These are phyloP conservation scores for Stratiomys singularior DNA, from an alignment of 2,888 invertebrate species.

Conservation along the genomic window DNA sequence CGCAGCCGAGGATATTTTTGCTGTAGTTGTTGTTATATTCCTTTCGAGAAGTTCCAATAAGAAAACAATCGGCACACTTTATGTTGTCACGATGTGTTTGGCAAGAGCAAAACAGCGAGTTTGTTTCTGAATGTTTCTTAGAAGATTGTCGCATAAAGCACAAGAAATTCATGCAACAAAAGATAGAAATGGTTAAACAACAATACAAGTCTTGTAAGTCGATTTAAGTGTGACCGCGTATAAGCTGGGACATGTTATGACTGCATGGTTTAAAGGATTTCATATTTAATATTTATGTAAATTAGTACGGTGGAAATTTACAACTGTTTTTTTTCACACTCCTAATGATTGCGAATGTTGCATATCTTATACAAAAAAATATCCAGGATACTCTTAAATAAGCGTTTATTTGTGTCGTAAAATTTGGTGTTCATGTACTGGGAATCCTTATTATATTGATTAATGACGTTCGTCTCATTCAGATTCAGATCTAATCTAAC, in stretches of 20 bases:
- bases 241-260: conserved; percentile 16
- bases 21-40: background rate
- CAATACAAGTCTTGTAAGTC: background rate
- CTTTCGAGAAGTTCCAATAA: background rate
- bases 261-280: conserved; percentile 26
- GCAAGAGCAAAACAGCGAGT: background rate
- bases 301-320: conserved; percentile 22
- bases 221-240: conserved; percentile 28
- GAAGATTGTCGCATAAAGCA: conserved; percentile 40
- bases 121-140: conserved; percentile 31
- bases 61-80: conserved; percentile 16
- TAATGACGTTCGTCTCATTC: too few species aligned
- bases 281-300: conserved; percentile 18
- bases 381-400: too few species aligned
- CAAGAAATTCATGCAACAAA: conserved; percentile 1
- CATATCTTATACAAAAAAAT: too few species aligned
- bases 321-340: too few species aligned
- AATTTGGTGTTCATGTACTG: too few species aligned
- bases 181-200: background rate
- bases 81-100: conserved; percentile 25
- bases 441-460: too few species aligned
- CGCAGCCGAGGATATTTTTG: background rate
- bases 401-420: too few species aligned
- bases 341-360: too few species aligned
- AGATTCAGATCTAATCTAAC: too few species aligned